Evolutionary conservation across 2,113 vertebrate genomes (phyloP), one percentile per base, ranked within the genome.

Genomic region (Spea multiplicata): DNA sequence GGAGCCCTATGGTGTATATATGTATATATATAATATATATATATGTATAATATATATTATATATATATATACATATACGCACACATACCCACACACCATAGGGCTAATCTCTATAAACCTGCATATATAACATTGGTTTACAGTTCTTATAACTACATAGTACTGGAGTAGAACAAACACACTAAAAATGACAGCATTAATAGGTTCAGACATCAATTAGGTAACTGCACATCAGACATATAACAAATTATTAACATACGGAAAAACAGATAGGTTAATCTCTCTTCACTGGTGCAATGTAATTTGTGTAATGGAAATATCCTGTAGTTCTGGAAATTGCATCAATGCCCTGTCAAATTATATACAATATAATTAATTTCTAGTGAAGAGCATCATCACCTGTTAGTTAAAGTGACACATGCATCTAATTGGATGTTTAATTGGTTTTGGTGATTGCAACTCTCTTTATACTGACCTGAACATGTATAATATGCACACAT

Each of bases 381-480:
- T 47, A 50, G 68, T 48, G 17, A 71, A 71, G 57, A 44, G 48
- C 8, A 62, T 71, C 30, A 62, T 65, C 68, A 78, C 68, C 55
- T 78, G 67, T 52, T 71, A 7, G 45, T 48, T 44, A 13, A 57
- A 69, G 13, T 52, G 59, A 71, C 68, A 64, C 64, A 78, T 14
- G 30, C 53, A 59, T 71, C 57, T 71, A 78, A 78, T 71, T 78
- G 57, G 68, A 8, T 69, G 66, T 61, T 77, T 77, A 77, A 49
- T 74, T 12, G 61, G 5, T 9, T 14, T 52, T 9, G 55, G 55
- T 9, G 55, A 9, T 59, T 59, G 55, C 10, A 59, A 13, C 55
- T 3, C 50, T 59, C 30, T 30, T 30, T 30, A 30, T 30, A 30
- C 30, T 30, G 30, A 30, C 30, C 30, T 30, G 30, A 30, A 30